Conservation (phyloP, 2,113 vertebrate genomes). For the Calonectris borealis region DNA sequence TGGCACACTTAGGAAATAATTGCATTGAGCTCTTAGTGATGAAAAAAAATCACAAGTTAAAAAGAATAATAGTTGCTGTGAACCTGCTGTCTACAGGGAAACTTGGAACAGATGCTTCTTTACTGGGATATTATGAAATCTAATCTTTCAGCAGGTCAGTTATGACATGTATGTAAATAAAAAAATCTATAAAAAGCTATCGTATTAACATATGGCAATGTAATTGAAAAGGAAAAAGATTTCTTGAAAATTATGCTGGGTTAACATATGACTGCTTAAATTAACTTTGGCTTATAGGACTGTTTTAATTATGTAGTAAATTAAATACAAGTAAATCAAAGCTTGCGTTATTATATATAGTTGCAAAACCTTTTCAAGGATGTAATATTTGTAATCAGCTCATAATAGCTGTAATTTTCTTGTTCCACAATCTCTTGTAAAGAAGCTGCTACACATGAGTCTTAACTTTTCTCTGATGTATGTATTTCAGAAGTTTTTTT, state of each 20-base stretch:
- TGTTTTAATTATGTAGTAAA: not conserved
- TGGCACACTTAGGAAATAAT: not conserved
- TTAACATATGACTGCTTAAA: conserved; percentile 32
- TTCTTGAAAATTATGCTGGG: conserved; percentile 3
- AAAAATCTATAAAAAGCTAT: not conserved
- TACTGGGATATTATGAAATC: not conserved
- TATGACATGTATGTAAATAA: not conserved
- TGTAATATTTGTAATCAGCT: not conserved
- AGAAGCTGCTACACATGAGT: not conserved
- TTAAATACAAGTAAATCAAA: conserved; percentile 17
- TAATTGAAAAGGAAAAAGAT: not conserved
- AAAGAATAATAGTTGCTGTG: not conserved
- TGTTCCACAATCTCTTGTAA: not conserved
- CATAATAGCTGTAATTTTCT: not conserved
- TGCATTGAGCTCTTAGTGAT: not conserved
- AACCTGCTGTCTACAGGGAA: not conserved
- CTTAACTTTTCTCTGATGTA: not conserved
- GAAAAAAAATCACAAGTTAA: not conserved
- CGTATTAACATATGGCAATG: not conserved
- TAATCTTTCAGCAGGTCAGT: not conserved
- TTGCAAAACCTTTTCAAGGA: not conserved
- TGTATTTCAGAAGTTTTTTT: not conserved
- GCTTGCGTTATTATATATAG: not conserved
- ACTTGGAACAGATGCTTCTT: not conserved
- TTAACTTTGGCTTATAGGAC: conserved; percentile 4